A percentile compares a stretch with the other conserved stretches of the same genome.
Conservation (phyloP, 2,113 vertebrate genomes). For the Panthera leo region DNA sequence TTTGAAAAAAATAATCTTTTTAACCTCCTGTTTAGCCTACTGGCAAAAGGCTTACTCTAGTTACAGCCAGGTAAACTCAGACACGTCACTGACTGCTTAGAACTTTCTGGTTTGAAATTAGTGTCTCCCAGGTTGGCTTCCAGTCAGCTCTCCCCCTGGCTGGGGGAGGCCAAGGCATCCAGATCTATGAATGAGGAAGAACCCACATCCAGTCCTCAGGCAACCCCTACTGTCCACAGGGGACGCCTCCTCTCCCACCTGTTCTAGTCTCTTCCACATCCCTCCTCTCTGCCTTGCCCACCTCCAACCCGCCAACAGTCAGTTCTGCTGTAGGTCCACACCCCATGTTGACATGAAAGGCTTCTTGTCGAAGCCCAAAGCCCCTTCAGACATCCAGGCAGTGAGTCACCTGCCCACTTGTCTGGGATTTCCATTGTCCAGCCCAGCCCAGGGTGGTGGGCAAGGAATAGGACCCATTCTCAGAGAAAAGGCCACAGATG, state of each 20-base stretch:
- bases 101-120: neutral
- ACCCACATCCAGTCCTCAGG: too few relatives aligned
- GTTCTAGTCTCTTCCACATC: neutral
- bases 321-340: neutral
- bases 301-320: neutral
- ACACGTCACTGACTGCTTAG: neutral
- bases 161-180: neutral
- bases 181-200: neutral
- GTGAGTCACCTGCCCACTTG: neutral
- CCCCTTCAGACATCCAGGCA: neutral
- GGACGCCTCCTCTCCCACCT: neutral
- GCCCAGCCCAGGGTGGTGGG: neutral
- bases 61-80: neutral
- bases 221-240: neutral
- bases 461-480: neutral
- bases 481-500: neutral
- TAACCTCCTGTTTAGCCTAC: neutral
- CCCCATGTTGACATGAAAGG: neutral
- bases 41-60: neutral
- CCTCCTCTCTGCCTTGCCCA: neutral
- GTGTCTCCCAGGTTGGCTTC: neutral
- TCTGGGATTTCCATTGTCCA: neutral
- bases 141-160: neutral
- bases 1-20: neutral
- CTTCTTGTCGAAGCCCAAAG: neutral